A percentile compares a stretch with the other conserved stretches of the same genome.
These are phyloP conservation scores for Agrotis ipsilon DNA, from an alignment of 2,888 invertebrate genomes.

Conservation along the genomic window DNA sequence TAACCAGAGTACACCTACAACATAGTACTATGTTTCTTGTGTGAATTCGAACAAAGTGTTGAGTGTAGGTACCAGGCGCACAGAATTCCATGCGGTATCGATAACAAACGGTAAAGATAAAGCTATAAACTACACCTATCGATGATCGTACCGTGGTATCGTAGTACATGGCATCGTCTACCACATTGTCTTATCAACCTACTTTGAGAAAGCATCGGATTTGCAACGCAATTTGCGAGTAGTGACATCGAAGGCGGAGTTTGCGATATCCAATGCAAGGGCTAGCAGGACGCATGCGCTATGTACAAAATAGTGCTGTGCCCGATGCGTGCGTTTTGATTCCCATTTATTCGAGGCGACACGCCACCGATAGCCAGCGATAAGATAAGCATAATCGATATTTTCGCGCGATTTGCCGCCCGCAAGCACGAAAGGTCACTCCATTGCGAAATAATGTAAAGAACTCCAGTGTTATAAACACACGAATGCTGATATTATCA, in stretches of 20 bases:
- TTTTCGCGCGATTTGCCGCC: constrained; percentile 88
- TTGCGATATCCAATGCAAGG: constrained; percentile 82
- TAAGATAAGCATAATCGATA: constrained; percentile 85
- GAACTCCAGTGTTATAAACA: constrained; percentile 68
- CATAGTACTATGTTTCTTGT: constrained; percentile 23
- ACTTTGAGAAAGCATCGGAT: constrained; percentile 53
- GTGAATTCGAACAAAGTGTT: constrained; percentile 27
- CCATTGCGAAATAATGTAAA: constrained; percentile 84
- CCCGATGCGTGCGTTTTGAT: constrained; percentile 80
- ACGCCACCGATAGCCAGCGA: constrained; percentile 84
- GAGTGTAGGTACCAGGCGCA: constrained; percentile 55
- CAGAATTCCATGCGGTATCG: constrained; percentile 44
- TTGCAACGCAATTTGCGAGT: constrained; percentile 77
- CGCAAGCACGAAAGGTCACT: constrained; percentile 87
- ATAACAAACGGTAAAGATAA: constrained; percentile 42
- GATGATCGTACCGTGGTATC: constrained; percentile 34
- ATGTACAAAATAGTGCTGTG: constrained; percentile 42
- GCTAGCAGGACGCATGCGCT: constrained; percentile 83
- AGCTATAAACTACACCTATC: constrained; percentile 16
- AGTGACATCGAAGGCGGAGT: constrained; percentile 83
- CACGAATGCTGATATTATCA: constrained; percentile 68
- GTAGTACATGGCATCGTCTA: constrained; percentile 18
- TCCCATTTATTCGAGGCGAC: constrained; percentile 82
- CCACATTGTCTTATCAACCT: constrained; percentile 48
- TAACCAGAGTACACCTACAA: constrained; percentile 23